Evolutionary conservation across 2,888 invertebrate species (phyloP), one percentile per base, ranked within the genome.

Genomic region (Choristoneura rosaceana): DNA sequence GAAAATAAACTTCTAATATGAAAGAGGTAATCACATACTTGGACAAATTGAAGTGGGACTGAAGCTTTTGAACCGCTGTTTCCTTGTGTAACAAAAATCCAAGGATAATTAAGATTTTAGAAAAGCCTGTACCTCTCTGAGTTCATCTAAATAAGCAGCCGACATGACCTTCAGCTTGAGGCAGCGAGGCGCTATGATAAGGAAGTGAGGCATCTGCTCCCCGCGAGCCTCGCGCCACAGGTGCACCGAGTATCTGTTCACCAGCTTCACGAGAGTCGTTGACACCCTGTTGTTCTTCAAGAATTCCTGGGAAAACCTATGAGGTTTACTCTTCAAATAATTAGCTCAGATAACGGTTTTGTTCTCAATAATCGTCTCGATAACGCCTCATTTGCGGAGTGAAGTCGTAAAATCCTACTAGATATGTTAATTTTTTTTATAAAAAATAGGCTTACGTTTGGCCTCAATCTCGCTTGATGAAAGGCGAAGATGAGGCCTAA

Each of bases 241-340:
- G 69, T 91, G 88, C 38, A 89, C 74, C 0, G 87, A 83, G 77
- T 92, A 92, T 60, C 81, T 82, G 76, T 90, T 89, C 75, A 92
- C 89, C 10, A 86, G 60, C 0, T 76, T 73, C 70, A 88, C 85
- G 66, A 92, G 79, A 74, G 90, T 91, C 41, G 74, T 76, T 0
- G 92, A 91, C 3, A 92, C 90, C 3, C 91, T 87, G 69, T 92
- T 92, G 78, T 91, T 92, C 43, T 86, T 86, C 62, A 92, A 74
- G 66, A 86, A 92, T 34, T 87, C 88, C 92, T 92, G 76, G 10
- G 14, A 1, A 34, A 4, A 47, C 25, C 25, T 25, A 25, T 12
- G 38, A 38, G 38, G 38, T 38, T 38, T 38, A 38, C 38, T 38
- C 4, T 38, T 38, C 4, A 5, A 5, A 38, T 38, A 1, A 25